Evolutionary conservation across 2,888 invertebrate genomes (phyloP).

Genomic region (Rhagophthalmus giganteus): DNA sequence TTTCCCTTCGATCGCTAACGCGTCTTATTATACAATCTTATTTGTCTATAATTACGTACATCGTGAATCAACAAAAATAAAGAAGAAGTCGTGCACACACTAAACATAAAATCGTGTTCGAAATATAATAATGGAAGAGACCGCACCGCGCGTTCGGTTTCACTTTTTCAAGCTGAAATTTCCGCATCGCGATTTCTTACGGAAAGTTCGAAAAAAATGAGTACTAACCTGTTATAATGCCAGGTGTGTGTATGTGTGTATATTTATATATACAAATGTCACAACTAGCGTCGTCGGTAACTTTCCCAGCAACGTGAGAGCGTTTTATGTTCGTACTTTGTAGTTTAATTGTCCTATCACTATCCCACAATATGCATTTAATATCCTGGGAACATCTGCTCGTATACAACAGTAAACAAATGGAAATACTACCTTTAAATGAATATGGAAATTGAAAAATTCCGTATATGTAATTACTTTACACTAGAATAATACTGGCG

Average conservation of each 20-base stretch:
- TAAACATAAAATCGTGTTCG: conserved; percentile 11
- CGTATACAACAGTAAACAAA: conserved; percentile 12
- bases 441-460: conserved; percentile 7
- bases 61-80: conserved; percentile 24
- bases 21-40: conserved; percentile 22
- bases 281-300: conserved; percentile 16
- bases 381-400: conserved; percentile 21
- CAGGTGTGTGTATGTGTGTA: conserved; percentile 19
- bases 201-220: conserved; percentile 4
- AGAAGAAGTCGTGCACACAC: conserved; percentile 18
- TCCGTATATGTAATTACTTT: background rate
- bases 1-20: conserved; percentile 16
- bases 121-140: conserved; percentile 5
- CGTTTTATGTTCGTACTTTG: conserved; percentile 11
- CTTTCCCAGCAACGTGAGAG: conserved; percentile 21
- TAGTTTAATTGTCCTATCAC: conserved; percentile 23
- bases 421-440: conserved; percentile 3
- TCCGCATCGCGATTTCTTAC: conserved; percentile 8
- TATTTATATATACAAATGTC: conserved; percentile 25
- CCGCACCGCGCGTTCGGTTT: conserved; percentile 6
- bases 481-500: background rate
- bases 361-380: conserved; percentile 18
- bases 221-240: conserved; percentile 18
- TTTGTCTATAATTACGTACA: conserved; percentile 23
- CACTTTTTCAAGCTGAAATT: conserved; percentile 18